Evolutionary conservation across 1,140 invertebrate species (phyloP), one percentile per base, ranked within the genome.

Genomic region (Sitophilus oryzae): DNA sequence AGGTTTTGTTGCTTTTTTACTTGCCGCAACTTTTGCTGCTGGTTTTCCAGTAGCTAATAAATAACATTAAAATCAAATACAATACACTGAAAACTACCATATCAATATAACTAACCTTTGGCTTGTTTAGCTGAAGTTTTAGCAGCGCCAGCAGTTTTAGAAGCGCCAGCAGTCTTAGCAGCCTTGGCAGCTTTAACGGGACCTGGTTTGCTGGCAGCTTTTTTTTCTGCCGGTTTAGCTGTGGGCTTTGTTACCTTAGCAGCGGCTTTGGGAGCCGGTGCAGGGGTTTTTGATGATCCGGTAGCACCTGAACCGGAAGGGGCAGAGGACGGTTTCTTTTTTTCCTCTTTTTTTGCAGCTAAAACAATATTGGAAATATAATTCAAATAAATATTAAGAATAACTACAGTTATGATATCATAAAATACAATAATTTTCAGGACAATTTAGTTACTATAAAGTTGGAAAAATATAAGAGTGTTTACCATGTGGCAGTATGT

Each of bases 271-370:
- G 76, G 72, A 9, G 65, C 63, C 23, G 69, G 55, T 21, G 71
- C 62, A 2, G 63, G 56, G 19, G 63, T 61, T 23, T 56, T 59
- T 1, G 63, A 61, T 18, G 61, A 66, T 11, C 72, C 52, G 43
- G 76, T 72, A 11, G 69, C 69, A 69, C 69, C 70, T 34, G 73
- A 44, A 47, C 70, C 67, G 25, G 72, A 65, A 43, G 71, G 66
- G 51, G 76, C 76, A 9, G 71, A 67, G 43, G 75, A 69, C 35
- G 67, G 74, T 69, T 56, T 73, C 64, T 85, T 84, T 63, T 84
- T 84, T 54, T 83, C 82, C 38, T 79, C 77, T 40, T 79, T 69
- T 60, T 82, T 82, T 19, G 67, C 65, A 44, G 69, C 73, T 76
- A 54, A 63, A 68, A 53, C 22, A 54, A 40, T 56, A 42, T 46